phyloP scores from a whole-genome alignment of 2,888 invertebrate genomes.

The Argyresthia albistria region DNA sequence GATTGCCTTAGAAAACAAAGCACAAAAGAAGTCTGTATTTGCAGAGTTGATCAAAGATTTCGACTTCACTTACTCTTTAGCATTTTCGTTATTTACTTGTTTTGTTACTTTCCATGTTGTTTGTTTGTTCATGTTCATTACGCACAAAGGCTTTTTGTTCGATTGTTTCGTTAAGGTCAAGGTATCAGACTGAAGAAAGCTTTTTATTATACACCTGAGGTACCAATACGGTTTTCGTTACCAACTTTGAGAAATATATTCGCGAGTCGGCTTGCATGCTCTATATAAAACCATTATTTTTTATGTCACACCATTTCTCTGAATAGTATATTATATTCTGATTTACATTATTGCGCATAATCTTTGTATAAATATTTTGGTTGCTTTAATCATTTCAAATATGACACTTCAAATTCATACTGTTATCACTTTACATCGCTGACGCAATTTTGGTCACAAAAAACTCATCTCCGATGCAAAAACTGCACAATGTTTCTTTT shows the following conservation, averaged over 20 bases:
- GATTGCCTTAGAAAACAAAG: no score
- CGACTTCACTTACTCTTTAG: no score
- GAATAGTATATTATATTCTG: no score
- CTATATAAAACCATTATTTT: not conserved
- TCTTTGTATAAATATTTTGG: no score
- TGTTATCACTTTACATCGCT: no score
- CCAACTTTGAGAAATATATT: slow-evolving; percentile 4
- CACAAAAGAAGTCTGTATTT: no score
- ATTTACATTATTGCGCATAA: no score
- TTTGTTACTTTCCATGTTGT: slow-evolving; percentile 9
- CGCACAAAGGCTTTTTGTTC: slow-evolving; percentile 12
- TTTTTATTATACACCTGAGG: no score
- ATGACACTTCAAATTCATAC: no score
- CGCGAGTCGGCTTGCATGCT: not conserved
- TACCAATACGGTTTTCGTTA: not conserved
- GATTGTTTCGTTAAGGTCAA: not conserved
- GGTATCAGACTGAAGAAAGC: no score
- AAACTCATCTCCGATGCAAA: not conserved
- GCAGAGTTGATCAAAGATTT: no score
- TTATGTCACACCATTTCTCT: not conserved
- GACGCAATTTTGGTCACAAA: not conserved
- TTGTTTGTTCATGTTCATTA: slow-evolving; percentile 6
- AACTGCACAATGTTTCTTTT: not conserved
- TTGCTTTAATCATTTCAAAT: no score
- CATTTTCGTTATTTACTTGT: slow-evolving; percentile 9